Conservation (phyloP, 2,888 invertebrate species). For the Cerastis leucographa region DNA sequence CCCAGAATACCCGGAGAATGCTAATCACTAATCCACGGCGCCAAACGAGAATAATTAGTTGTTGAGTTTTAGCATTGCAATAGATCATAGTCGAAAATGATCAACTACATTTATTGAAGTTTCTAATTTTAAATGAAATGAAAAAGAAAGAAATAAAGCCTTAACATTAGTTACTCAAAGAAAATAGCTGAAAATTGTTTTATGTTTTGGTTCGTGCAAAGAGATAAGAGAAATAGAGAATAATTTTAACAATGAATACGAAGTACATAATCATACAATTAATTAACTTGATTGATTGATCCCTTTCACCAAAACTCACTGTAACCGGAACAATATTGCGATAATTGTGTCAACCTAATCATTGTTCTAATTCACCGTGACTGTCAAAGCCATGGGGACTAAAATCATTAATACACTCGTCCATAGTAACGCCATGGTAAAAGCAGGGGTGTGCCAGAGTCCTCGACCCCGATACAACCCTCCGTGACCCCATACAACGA, state of each 20-base stretch:
- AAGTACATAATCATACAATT: slow-evolving; percentile 3
- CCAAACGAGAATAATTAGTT: neutral
- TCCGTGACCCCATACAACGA: slow-evolving; percentile 69
- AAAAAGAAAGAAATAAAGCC: neutral
- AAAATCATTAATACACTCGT: slow-evolving; percentile 64
- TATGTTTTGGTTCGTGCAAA: neutral
- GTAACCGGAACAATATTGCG: slow-evolving; percentile 19
- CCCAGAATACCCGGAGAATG: neutral
- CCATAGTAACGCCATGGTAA: slow-evolving; percentile 62
- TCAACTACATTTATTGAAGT: neutral
- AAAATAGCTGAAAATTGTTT: neutral
- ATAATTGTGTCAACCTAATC: slow-evolving; percentile 30
- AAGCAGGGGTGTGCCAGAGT: slow-evolving; percentile 70
- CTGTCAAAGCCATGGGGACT: slow-evolving; percentile 36
- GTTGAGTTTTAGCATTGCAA: neutral
- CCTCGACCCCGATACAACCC: slow-evolving; percentile 86
- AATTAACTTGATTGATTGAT: slow-evolving; percentile 34
- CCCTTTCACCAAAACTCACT: slow-evolving; percentile 31
- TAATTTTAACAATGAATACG: neutral
- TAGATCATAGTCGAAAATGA: neutral
- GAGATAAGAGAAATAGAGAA: neutral
- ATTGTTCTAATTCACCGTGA: slow-evolving; percentile 46
- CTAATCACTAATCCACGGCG: neutral
- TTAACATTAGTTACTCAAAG: neutral
- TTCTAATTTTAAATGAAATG: neutral